These are phyloP conservation scores for Sesia bembeciformis DNA, from an alignment of 2,888 invertebrate species.

Conservation along the genomic window DNA sequence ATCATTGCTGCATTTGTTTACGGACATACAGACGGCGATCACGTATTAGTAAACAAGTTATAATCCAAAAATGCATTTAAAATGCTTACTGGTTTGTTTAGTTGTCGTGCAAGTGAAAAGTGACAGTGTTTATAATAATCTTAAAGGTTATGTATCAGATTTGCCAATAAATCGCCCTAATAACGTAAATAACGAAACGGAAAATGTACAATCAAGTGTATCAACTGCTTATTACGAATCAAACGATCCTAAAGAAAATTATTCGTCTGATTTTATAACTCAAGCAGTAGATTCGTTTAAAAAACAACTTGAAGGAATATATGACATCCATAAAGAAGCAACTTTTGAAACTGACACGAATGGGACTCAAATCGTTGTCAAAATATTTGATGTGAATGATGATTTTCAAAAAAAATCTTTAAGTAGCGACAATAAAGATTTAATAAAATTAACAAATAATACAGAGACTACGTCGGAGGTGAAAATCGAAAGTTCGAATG, in stretches of 20 bases:
- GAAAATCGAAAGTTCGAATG: neutral
- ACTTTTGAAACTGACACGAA: neutral
- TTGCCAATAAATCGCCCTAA: neutral
- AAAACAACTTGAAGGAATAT: neutral
- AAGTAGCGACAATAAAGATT: neutral
- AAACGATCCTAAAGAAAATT: neutral
- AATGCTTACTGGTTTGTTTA: constrained; percentile 18
- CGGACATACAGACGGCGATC: constrained; percentile 25
- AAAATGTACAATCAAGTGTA: neutral
- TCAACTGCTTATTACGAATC: neutral
- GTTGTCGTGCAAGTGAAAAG: constrained; percentile 21
- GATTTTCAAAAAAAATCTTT: neutral
- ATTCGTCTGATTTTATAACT: neutral
- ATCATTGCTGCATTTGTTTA: constrained; percentile 40
- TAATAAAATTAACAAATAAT: too few species aligned
- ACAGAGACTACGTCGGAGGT: too few species aligned
- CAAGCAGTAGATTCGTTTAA: neutral
- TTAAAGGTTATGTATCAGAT: neutral
- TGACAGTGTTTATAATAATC: constrained; percentile 27
- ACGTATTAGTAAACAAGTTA: constrained; percentile 26
- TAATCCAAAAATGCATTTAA: constrained; percentile 8
- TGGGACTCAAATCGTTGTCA: neutral
- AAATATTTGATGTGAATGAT: neutral
- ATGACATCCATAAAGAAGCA: neutral
- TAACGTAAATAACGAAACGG: neutral